phyloP scores from a whole-genome alignment of 92 coral and sea anemone species.

The Metridium senile region DNA sequence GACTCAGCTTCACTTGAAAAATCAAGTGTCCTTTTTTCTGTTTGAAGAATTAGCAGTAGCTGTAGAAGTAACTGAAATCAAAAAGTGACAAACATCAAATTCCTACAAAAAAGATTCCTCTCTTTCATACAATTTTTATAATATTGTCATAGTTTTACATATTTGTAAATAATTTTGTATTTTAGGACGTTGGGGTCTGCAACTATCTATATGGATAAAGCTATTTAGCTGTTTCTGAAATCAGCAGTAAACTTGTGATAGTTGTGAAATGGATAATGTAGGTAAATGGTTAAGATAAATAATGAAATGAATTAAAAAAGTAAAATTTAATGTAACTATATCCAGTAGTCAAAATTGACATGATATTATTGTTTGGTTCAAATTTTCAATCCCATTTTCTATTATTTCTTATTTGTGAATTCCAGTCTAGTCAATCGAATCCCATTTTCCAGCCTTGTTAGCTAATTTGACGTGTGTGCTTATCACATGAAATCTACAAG shows the following conservation, averaged over 20 bases:
- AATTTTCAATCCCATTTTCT: no score
- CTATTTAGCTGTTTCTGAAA: background rate
- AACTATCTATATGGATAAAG: background rate
- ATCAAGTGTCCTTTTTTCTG: background rate
- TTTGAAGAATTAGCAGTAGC: background rate
- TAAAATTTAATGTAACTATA: no score
- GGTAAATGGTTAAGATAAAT: background rate
- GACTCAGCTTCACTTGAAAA: background rate
- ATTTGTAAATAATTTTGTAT: no score
- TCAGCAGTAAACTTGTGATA: background rate
- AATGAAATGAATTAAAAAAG: no score
- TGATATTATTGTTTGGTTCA: no score
- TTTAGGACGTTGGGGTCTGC: no score
- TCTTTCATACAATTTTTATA: background rate
- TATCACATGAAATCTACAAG: background rate
- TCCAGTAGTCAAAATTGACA: no score
- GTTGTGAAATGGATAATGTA: no score
- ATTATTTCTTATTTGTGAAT: background rate
- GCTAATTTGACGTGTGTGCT: background rate
- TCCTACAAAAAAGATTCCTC: background rate
- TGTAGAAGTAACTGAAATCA: background rate
- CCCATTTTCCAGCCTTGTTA: background rate
- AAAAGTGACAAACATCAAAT: no score
- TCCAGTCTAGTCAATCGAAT: background rate
- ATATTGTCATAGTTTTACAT: no score